Evolutionary conservation across 2,888 invertebrate species (phyloP), one percentile per base, ranked within the genome.

Genomic region (Idaea dimidiata): DNA sequence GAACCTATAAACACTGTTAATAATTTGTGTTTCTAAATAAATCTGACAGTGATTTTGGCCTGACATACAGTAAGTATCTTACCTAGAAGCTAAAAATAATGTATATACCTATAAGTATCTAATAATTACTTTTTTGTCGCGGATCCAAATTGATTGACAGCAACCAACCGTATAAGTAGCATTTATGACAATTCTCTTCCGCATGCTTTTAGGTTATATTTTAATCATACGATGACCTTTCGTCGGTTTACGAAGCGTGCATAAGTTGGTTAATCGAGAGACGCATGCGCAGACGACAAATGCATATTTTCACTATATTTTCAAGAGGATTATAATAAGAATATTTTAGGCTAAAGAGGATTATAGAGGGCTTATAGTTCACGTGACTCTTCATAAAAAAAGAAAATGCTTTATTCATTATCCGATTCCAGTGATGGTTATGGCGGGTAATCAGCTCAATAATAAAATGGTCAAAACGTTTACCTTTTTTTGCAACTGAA

Each of bases 211-310:
- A 43, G 43, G 43, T 43, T 10, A 43, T 43, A 43, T 43, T 43
- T 43, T 43, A 43, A 43, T 43, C 43, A 43, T 43, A 43, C 43
- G 43, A 43, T 43, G 43, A 43, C 43, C 43, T 43, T 43, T 43
- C 43, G 43, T 8, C 43, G 10, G 43, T 43, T 43, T 43, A 43
- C 43, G 43, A 43, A 43, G 43, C 43, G 43, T 43, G 43, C 14
- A 14, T 43, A 43, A 43, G 43, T 43, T 43, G 43, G 43, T 43
- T 43, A 43, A 43, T 43, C 43, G 14, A 43, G 43, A 43, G 43
- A 43, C 43, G 43, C 43, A 43, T 43, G 43, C 43, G 43, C 43
- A 10, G 10, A 43, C 14, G 43, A 43, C 14, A 43, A 7, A 8
- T 6, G 43, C 43, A 43, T 10, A 43, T 43, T 8, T 10, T 43